Base-by-base conservation (phyloP, 2,888 invertebrate genomes). In the Anarsia innoxiella region DNA sequence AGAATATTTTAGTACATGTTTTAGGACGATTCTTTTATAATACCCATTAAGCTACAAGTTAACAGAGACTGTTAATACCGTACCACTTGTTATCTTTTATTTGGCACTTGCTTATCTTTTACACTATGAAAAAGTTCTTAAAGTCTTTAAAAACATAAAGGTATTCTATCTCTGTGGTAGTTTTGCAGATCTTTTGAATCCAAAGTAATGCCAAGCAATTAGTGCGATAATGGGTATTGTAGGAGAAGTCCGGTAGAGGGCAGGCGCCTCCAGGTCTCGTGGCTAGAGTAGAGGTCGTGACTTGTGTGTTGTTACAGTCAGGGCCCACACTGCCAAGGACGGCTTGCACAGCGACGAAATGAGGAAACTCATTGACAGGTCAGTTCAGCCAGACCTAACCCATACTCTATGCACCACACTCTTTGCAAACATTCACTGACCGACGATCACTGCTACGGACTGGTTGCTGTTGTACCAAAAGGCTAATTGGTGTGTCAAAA, bases 321-420 rank as follows among this genome's bases (percentile, higher is more conserved):
- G 89, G 83, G 88, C 88, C 75, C 89, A 89, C 75, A 87, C 86
- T 76, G 86, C 87, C 88, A 94, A 94, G 93, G 94, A 95, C 90
- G 93, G 93, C 88, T 91, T 94, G 91, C 91, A 93, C 88, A 93
- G 92, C 87, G 96, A 95, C 89, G 95, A 95, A 91, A 95, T 95
- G 93, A 92, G 96, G 88, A 95, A 95, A 91, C 93, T 95, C 88
- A 93, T 96, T 88, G 96, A 96, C 91, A 95, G 95, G 95, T 95
- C 91, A 93, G 91, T 92, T 76, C 56, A 42, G 39, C 48, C 52
- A 66, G 70, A 54, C 65, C 61, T 59, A 44, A 53, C 57, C 49
- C 14, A 28, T 5, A 19, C n/a, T n/a, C n/a, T n/a, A n/a, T n/a
- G n/a, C n/a, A n/a, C n/a, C n/a, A n/a, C n/a, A n/a, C n/a, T n/a